These are phyloP conservation scores for Nemoura dubitans DNA, from an alignment of 2,888 invertebrate genomes.

Conservation along the genomic window DNA sequence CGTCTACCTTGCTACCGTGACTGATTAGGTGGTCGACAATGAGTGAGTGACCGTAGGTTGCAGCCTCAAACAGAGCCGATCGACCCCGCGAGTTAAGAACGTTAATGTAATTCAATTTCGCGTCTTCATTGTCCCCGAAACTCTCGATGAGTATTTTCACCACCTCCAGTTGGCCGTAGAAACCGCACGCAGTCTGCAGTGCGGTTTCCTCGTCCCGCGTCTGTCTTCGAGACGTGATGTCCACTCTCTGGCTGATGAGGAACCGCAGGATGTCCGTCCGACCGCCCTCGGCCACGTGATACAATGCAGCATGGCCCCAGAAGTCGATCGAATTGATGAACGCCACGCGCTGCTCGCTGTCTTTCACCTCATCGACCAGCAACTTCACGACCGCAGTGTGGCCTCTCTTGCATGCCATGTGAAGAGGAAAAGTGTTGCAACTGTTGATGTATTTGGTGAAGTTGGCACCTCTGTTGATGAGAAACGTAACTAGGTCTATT, in stretches of 20 bases:
- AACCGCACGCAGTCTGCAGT: background rate
- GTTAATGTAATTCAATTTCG: background rate
- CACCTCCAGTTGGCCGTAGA: background rate
- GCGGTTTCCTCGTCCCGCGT: background rate
- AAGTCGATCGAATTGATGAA: background rate
- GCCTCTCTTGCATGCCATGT: background rate
- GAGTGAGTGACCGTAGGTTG: background rate
- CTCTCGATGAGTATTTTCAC: constrained; percentile 16
- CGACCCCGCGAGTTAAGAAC: background rate
- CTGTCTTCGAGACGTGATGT: background rate
- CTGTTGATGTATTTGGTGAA: background rate
- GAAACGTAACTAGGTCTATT: background rate
- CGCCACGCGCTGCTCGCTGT: background rate
- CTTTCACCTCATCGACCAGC: background rate
- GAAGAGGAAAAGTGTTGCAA: background rate
- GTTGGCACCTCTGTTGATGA: background rate
- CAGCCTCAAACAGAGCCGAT: background rate
- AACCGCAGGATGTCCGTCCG: background rate
- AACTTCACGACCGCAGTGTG: background rate
- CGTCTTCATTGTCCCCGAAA: background rate
- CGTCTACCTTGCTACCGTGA: background rate
- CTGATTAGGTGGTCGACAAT: background rate
- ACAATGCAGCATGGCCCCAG: background rate
- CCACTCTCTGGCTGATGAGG: background rate
- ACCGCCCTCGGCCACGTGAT: background rate